Conservation (phyloP, 2,113 vertebrate genomes). For the Galeopterus variegatus region DNA sequence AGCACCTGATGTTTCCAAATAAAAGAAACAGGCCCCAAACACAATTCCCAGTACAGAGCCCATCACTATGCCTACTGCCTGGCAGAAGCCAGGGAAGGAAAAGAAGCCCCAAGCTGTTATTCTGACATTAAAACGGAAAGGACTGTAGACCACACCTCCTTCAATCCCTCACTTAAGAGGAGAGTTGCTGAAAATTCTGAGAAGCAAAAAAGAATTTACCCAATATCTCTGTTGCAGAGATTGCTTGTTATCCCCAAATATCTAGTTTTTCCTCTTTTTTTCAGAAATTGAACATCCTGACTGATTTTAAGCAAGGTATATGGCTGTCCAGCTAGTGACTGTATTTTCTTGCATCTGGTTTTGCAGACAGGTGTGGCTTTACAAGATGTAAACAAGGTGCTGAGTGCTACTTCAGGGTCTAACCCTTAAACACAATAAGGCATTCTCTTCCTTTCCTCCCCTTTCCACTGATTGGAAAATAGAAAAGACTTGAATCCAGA, state of each 20-base stretch:
- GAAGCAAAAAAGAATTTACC: background rate
- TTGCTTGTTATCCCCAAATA: background rate
- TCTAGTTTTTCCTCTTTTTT: background rate
- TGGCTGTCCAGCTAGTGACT: background rate
- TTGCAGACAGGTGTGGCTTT: background rate
- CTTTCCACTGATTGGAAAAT: background rate
- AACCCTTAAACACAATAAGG: background rate
- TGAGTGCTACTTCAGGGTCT: background rate
- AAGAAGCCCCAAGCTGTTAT: background rate
- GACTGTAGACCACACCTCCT: background rate
- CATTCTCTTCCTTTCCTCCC: background rate
- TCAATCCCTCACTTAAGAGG: background rate
- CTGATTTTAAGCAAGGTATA: background rate
- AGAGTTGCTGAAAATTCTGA: background rate
- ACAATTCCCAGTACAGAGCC: background rate
- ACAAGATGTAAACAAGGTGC: background rate
- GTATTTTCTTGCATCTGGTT: background rate
- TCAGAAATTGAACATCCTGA: background rate
- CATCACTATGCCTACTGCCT: background rate
- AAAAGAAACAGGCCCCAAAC: background rate
- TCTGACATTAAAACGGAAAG: background rate
- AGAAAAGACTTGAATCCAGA: background rate
- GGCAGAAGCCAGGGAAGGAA: background rate
- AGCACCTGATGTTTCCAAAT: constrained; percentile 27
- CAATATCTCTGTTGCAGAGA: background rate